A percentile compares a stretch with the other conserved stretches of the same genome.
Conservation (phyloP, 2,888 invertebrate genomes). For the Mythimna loreyi region DNA sequence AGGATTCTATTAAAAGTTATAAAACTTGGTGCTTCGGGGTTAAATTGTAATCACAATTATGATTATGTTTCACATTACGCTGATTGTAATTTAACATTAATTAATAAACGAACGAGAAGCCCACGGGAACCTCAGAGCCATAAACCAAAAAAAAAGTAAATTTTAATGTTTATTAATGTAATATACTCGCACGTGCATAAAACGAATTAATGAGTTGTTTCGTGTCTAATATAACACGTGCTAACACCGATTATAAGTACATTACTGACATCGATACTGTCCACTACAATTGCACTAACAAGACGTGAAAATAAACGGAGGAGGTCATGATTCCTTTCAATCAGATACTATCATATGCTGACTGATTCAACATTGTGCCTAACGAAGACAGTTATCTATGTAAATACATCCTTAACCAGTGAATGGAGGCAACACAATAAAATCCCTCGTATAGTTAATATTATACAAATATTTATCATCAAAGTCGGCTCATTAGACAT, state of each 20-base stretch:
- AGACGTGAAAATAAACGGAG: constrained; percentile 75
- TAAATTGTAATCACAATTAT: not conserved
- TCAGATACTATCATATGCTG: constrained; percentile 68
- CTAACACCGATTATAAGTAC: constrained; percentile 33
- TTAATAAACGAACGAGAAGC: not conserved
- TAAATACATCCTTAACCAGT: constrained; percentile 59
- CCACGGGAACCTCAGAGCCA: not conserved
- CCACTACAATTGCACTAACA: constrained; percentile 80
- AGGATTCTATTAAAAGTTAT: constrained; percentile 16
- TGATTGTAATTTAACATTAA: constrained; percentile 18
- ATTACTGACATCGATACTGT: constrained; percentile 63
- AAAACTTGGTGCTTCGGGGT: not conserved
- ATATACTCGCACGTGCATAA: not conserved
- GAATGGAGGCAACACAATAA: constrained; percentile 59
- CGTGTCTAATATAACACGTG: constrained; percentile 10
- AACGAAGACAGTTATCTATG: constrained; percentile 66
- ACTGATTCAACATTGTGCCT: constrained; percentile 72
- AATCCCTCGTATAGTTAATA: constrained; percentile 52
- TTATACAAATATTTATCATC: constrained; percentile 61
- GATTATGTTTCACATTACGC: not conserved
- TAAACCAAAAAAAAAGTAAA: not conserved
- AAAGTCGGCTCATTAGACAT: constrained; percentile 70
- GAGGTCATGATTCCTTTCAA: constrained; percentile 75
- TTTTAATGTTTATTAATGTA: not conserved
- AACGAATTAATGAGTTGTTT: constrained; percentile 15